A percentile compares a stretch with the other conserved stretches of the same genome.
Conservation (phyloP, 1,140 invertebrate species). For the Dreissena polymorpha region DNA sequence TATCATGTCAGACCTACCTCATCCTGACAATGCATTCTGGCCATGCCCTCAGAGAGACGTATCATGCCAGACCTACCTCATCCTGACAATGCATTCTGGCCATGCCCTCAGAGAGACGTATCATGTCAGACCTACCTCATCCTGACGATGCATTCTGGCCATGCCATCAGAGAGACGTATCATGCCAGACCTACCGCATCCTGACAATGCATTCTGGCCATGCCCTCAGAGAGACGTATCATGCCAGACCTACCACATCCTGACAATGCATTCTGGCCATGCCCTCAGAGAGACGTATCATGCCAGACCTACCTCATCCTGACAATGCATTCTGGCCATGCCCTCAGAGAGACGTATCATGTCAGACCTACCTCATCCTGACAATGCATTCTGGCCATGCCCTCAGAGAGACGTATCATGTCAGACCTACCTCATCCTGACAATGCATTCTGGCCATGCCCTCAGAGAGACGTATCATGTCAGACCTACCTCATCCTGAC, state of each 20-base stretch:
- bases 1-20: constrained; percentile 83
- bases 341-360: too few relatives aligned
- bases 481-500: constrained; percentile 89
- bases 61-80: too few relatives aligned
- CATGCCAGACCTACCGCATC: too few relatives aligned
- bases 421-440: too few relatives aligned
- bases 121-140: constrained; percentile 84
- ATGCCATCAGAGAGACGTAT: constrained; percentile 97
- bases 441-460: too few relatives aligned
- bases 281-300: constrained; percentile 97
- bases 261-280: constrained; percentile 97
- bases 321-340: too few relatives aligned
- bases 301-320: too few relatives aligned
- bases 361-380: constrained; percentile 87
- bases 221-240: too few relatives aligned
- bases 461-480: background rate
- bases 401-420: constrained; percentile 97
- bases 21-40: constrained; percentile 96
- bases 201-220: too few relatives aligned
- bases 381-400: constrained; percentile 97
- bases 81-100: too few relatives aligned
- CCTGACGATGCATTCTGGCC: constrained; percentile 96
- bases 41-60: constrained; percentile 96
- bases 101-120: too few relatives aligned
- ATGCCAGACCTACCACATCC: constrained; percentile 85